Evolutionary conservation across 2,113 vertebrate species (phyloP).

Genomic region (Cariama cristata): DNA sequence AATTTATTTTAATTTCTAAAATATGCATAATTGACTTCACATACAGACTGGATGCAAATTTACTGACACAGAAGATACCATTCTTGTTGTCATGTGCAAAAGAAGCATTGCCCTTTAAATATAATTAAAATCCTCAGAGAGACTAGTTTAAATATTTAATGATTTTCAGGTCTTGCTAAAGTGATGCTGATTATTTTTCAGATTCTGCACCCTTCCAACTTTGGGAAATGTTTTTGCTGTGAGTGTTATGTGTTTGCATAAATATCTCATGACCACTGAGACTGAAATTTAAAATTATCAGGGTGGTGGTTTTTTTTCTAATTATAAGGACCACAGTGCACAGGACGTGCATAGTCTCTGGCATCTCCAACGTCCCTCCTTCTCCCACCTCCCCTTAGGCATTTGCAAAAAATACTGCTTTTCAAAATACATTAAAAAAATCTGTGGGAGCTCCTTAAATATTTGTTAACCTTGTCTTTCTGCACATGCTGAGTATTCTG

Average conservation of each 20-base stretch:
- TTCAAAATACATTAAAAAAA: background rate
- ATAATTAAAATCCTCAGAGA: constrained; percentile 14
- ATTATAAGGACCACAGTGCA: background rate
- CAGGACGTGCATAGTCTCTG: background rate
- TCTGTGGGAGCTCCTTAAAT: background rate
- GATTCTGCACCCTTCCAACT: background rate
- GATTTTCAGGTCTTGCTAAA: background rate
- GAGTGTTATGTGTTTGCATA: background rate
- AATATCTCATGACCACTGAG: background rate
- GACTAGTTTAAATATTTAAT: constrained; percentile 8
- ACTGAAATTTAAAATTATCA: background rate
- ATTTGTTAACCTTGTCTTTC: background rate
- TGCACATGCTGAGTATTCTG: background rate
- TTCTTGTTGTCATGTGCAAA: background rate
- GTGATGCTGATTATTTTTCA: background rate
- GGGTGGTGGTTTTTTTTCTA: background rate
- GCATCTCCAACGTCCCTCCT: background rate
- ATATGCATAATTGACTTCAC: background rate
- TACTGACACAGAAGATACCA: background rate
- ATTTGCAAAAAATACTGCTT: background rate
- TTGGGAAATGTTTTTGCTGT: background rate
- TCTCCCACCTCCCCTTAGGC: no score
- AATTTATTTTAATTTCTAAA: constrained; percentile 21
- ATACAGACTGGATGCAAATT: background rate
- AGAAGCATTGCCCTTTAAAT: constrained; percentile 20